phyloP scores from a whole-genome alignment of 2,113 vertebrate species.

The Microcebus murinus region DNA sequence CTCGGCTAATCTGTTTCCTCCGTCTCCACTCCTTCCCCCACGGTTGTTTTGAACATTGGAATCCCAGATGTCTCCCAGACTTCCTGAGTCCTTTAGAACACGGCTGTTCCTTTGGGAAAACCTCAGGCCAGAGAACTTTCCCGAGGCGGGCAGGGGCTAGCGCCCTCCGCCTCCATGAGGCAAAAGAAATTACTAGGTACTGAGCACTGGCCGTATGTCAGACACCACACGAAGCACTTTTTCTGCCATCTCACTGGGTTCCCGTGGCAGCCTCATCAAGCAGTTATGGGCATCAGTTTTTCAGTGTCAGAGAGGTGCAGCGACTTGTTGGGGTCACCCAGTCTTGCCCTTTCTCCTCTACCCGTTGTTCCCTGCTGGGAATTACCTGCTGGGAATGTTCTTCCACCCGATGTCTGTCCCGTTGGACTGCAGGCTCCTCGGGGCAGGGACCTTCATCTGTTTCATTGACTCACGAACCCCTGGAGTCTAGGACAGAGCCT shows the following conservation, averaged over 20 bases:
- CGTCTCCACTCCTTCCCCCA: not conserved
- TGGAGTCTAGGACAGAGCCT: too few species aligned
- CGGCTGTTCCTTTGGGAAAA: not conserved
- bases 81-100: not conserved
- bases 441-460: not conserved
- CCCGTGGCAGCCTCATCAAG: not conserved
- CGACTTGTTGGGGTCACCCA: not conserved
- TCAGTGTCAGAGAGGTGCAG: not conserved
- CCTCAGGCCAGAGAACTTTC: not conserved
- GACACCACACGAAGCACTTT: fast-evolving
- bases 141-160: fast-evolving
- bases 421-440: fast-evolving
- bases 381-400: not conserved
- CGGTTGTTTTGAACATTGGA: not conserved
- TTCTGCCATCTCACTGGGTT: not conserved
- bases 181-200: not conserved
- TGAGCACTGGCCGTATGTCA: not conserved
- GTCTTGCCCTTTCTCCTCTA: not conserved
- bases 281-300: not conserved
- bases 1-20: not conserved
- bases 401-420: not conserved
- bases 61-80: too few species aligned
- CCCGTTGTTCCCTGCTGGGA: not conserved
- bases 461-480: not conserved
- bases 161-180: not conserved